These are phyloP conservation scores for Pangasianodon gigas DNA, from an alignment of 2,113 vertebrate species.

Conservation along the genomic window DNA sequence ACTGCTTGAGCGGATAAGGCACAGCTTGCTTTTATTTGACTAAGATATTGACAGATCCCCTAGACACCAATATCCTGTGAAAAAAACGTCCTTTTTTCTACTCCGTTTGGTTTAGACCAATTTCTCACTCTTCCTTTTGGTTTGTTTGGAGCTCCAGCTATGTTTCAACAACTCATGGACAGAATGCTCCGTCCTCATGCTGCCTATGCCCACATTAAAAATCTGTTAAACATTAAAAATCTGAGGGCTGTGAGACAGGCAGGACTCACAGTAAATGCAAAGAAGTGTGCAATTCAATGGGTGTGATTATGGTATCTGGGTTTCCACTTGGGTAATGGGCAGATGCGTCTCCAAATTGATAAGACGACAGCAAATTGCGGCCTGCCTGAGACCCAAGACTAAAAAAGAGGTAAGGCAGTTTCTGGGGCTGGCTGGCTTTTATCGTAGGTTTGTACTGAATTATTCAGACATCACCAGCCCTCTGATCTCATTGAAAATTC, in stretches of 20 bases:
- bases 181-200: not conserved
- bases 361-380: not conserved
- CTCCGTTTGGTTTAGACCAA: not conserved
- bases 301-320: not conserved
- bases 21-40: not conserved
- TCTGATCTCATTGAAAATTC: not conserved
- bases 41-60: not conserved
- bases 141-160: not conserved
- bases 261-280: not conserved
- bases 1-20: not conserved
- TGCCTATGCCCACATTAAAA: not conserved
- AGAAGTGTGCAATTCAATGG: not conserved
- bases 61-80: not conserved
- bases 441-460: not conserved
- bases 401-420: not conserved
- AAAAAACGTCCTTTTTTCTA: not conserved
- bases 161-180: not conserved
- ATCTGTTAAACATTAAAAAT: not conserved
- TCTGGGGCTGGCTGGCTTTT: not conserved
- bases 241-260: not conserved
- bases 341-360: not conserved
- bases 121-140: not conserved
- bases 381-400: not conserved
- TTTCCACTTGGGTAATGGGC: not conserved
- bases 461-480: not conserved